Percentiles rank a stretch among this genome's conserved stretches.
Conservation (phyloP, 2,888 invertebrate genomes). For the Meiosimyza platycephala region DNA sequence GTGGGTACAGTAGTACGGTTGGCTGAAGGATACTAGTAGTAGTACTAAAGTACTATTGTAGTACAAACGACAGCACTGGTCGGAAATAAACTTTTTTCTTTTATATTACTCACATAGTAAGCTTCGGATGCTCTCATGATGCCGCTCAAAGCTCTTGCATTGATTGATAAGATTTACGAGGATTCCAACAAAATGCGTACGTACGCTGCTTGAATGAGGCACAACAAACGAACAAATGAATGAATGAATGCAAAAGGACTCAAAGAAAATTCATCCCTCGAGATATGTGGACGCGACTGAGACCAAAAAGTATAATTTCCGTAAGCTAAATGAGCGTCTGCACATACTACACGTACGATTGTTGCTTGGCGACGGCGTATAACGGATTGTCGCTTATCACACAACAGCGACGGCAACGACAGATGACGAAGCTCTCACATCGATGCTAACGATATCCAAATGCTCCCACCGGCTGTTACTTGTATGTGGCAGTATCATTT, state of each 20-base stretch:
- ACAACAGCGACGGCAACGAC: background rate
- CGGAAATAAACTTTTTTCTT: too few species aligned
- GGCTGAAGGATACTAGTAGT: too few species aligned
- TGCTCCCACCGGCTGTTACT: slow-evolving; percentile 40
- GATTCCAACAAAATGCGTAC: too few species aligned
- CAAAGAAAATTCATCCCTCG: slow-evolving; percentile 29
- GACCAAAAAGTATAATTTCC: background rate
- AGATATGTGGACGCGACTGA: slow-evolving; percentile 13
- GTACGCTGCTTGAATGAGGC: too few species aligned
- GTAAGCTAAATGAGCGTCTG: too few species aligned
- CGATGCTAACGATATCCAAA: slow-evolving; percentile 27
- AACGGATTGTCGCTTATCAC: background rate
- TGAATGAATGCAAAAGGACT: background rate
- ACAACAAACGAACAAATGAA: slow-evolving; percentile 4
- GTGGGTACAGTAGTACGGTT: too few species aligned
- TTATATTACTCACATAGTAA: too few species aligned
- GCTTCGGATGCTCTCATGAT: too few species aligned
- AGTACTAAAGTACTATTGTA: too few species aligned
- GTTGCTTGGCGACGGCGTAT: slow-evolving; percentile 36
- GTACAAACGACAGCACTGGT: too few species aligned
- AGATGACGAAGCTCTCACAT: slow-evolving; percentile 9
- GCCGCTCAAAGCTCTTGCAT: too few species aligned
- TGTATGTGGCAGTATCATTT: slow-evolving; percentile 47
- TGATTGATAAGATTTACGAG: too few species aligned
- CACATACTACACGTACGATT: background rate